These are phyloP conservation scores for Cheilosia vulpina DNA, from an alignment of 2,888 invertebrate genomes.

Conservation along the genomic window DNA sequence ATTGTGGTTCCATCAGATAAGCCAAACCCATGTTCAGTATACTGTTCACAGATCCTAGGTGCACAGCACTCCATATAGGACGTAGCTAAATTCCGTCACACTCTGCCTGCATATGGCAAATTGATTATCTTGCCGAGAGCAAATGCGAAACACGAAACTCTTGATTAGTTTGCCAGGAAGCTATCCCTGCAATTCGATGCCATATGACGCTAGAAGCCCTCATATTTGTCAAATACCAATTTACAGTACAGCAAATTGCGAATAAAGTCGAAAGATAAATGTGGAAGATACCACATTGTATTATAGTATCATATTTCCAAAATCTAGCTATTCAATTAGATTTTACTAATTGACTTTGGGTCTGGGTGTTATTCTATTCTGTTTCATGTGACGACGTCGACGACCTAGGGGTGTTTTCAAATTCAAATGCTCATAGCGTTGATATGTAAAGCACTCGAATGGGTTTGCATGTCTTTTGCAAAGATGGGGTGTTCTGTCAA, in stretches of 20 bases:
- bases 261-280: constrained; percentile 22
- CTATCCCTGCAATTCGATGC: neutral
- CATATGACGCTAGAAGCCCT: neutral
- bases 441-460: neutral
- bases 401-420: constrained; percentile 12
- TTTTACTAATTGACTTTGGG: constrained; percentile 53
- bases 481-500: too few relatives aligned
- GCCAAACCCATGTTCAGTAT: neutral
- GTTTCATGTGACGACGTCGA: neutral
- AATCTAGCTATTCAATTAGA: constrained; percentile 54
- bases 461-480: too few relatives aligned
- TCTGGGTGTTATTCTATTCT: constrained; percentile 1
- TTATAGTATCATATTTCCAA: constrained; percentile 26
- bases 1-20: constrained; percentile 20
- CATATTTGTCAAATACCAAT: constrained; percentile 5
- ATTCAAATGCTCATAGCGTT: constrained; percentile 24
- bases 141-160: constrained; percentile 46
- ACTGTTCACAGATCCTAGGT: neutral
- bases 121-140: constrained; percentile 47
- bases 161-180: constrained; percentile 43
- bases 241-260: neutral
- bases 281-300: neutral
- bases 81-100: neutral
- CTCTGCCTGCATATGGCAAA: constrained; percentile 33
- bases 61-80: neutral